phyloP scores from a whole-genome alignment of 2,888 invertebrate species.

The Brachypalpus laphriformis region DNA sequence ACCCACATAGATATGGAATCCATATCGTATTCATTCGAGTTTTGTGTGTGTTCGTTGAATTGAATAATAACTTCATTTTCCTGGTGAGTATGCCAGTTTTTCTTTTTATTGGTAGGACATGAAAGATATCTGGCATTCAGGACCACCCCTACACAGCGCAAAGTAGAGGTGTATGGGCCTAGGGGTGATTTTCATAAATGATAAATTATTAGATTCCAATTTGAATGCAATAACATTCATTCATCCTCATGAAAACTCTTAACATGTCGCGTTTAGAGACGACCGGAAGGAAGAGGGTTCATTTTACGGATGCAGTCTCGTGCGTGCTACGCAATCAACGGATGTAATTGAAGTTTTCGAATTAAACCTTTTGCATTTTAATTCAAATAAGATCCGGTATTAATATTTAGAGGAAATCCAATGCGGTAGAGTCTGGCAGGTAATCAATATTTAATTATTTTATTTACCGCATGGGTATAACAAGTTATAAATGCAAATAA shows the following conservation, averaged over 20 bases:
- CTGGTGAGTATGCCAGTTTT: constrained; percentile 3
- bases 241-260: constrained; percentile 46
- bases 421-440: constrained; percentile 3
- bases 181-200: constrained; percentile 67
- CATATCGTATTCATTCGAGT: constrained; percentile 50
- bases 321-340: constrained; percentile 61
- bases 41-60: constrained; percentile 64
- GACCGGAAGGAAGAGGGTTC: neutral
- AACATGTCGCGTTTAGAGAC: constrained; percentile 29
- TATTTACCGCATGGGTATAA: no score
- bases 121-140: constrained; percentile 7
- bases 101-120: constrained; percentile 27
- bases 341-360: constrained; percentile 71
- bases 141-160: neutral
- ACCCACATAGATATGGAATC: constrained; percentile 74
- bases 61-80: constrained; percentile 70
- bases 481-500: no score
- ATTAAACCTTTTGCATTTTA: constrained; percentile 61
- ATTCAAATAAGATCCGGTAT: constrained; percentile 62
- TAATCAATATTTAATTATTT: neutral
- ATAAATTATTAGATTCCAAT: constrained; percentile 74
- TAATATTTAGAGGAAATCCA: constrained; percentile 36
- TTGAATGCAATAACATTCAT: constrained; percentile 70
- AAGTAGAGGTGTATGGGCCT: neutral
- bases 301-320: constrained; percentile 49